phyloP scores from a whole-genome alignment of 2,888 invertebrate species.

The Thereva nobilitata region DNA sequence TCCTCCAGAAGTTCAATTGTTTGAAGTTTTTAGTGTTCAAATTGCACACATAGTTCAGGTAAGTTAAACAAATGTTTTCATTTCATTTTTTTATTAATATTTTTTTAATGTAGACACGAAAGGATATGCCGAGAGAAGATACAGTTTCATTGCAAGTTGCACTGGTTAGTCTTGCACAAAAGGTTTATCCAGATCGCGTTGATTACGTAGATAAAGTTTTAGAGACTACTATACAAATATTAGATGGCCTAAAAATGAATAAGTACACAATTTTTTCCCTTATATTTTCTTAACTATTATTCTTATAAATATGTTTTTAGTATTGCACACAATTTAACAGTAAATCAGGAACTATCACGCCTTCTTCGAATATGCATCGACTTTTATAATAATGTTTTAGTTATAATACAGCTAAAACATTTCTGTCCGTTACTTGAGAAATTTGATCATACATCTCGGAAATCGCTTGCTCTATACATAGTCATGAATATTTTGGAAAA shows the following conservation, averaged over 20 bases:
- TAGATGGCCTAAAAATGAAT: constrained; percentile 83
- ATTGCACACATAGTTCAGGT: constrained; percentile 93
- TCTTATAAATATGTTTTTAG: constrained; percentile 43
- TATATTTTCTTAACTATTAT: constrained; percentile 17
- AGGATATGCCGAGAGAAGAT: constrained; percentile 95
- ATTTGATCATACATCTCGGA: constrained; percentile 85
- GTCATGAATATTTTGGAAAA: constrained; percentile 89
- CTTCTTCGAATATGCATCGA: constrained; percentile 93
- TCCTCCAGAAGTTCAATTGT: constrained; percentile 88
- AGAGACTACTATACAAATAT: constrained; percentile 86
- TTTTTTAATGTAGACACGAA: constrained; percentile 70
- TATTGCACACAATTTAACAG: constrained; percentile 61
- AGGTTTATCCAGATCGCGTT: constrained; percentile 93
- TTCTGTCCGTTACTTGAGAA: constrained; percentile 84
- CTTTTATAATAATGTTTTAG: constrained; percentile 89
- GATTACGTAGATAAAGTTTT: constrained; percentile 96
- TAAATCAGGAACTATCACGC: constrained; percentile 91
- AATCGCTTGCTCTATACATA: constrained; percentile 84
- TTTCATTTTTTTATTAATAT: constrained; percentile 3
- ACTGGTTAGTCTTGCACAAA: constrained; percentile 90
- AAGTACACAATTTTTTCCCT: constrained; percentile 61
- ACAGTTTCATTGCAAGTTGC: constrained; percentile 95
- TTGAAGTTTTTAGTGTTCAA: constrained; percentile 98
- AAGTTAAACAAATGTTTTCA: constrained; percentile 27
- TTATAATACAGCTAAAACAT: constrained; percentile 82